These are phyloP conservation scores for Brevimyrus niger DNA, from an alignment of 2,113 vertebrate genomes.

Conservation along the genomic window DNA sequence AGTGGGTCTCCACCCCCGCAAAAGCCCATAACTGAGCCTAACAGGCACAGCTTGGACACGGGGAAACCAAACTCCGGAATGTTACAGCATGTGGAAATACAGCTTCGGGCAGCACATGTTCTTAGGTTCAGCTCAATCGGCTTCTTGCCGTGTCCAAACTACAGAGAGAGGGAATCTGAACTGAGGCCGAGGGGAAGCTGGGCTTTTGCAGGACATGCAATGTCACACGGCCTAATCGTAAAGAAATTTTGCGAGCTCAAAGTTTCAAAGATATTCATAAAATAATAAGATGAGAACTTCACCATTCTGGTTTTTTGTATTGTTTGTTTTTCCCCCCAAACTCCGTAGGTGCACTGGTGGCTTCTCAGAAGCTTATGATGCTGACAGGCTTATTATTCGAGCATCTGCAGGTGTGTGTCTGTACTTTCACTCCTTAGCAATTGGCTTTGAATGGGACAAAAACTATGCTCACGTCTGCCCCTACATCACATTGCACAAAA, in stretches of 20 bases:
- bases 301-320: not conserved
- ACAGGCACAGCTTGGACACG: constrained; percentile 75
- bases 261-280: not conserved
- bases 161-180: constrained; percentile 38
- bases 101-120: constrained; percentile 56
- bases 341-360: not conserved
- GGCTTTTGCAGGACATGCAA: constrained; percentile 32
- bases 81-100: constrained; percentile 67
- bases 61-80: constrained; percentile 70
- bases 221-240: constrained; percentile 48
- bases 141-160: constrained; percentile 55
- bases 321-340: not conserved
- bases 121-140: constrained; percentile 51
- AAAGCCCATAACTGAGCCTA: constrained; percentile 81
- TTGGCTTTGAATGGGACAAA: no score
- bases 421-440: not conserved
- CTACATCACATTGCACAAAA: not conserved
- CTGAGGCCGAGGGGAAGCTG: constrained; percentile 45
- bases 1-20: constrained; percentile 76
- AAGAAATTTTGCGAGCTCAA: not conserved
- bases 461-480: not conserved
- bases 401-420: not conserved
- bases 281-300: not conserved
- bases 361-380: not conserved
- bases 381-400: not conserved